Evolutionary conservation across 2,888 invertebrate species (phyloP), one percentile per base, ranked within the genome.

Genomic region (Eupithecia subfuscata): DNA sequence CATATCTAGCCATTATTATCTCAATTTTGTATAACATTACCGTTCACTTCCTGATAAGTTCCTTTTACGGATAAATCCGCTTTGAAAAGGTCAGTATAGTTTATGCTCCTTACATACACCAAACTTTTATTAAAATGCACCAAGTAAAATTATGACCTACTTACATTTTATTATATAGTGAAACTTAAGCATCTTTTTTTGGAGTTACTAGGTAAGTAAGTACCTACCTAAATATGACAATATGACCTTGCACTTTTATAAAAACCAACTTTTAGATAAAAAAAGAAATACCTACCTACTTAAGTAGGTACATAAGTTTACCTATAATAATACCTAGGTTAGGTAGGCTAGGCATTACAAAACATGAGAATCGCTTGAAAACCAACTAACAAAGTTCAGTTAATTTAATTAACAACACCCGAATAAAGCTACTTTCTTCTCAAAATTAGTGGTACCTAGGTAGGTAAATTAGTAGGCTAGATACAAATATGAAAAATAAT

Each of bases 1-100:
- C 43, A 68, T 68, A 68, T 40, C 68, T 68, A 40, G 18, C 64
- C 34, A 64, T 34, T 40, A 40, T 67, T 40, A 67, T 67, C 67
- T n/a, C 11, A 40, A 22, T 45, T 67, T 37, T 37, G n/a, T 25
- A 25, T 22, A 68, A 22, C 22, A 40, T 3, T 22, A 12, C 40
- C 25, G 6, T 43, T 68, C 68, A 68, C 68, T 68, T 68, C 68
- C 68, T 68, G 22, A 14, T 45, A 40, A 34, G 11, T 40, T 37
- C 65, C 9, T 67, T 67, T 67, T 40, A 67, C n/a, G 37, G 65
- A n/a, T 34, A 40, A 67, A 40, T 67, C 65, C 34, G 40, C 40
- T 67, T 67, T 67, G 11, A 18, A 60, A 60, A 60, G 60, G 60
- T 25, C 56, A 56, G 22, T 52, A n/a, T 22, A 22, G 52, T 3